A percentile compares a stretch with the other conserved stretches of the same genome.
These are phyloP conservation scores for Ptychoptera contaminata DNA, from an alignment of 2,888 invertebrate species.

Conservation along the genomic window DNA sequence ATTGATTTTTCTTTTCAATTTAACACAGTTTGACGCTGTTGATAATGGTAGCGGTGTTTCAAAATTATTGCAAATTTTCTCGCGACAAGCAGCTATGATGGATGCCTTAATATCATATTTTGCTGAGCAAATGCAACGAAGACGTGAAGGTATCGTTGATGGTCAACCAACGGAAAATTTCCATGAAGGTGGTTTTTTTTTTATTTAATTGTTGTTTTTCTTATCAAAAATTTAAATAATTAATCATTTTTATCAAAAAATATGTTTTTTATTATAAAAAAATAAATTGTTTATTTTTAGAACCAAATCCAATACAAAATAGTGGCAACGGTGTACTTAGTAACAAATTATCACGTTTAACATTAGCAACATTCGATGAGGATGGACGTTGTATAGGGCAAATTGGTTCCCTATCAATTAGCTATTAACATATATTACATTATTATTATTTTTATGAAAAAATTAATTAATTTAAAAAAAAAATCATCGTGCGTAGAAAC, in stretches of 20 bases:
- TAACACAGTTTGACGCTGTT: constrained; percentile 29
- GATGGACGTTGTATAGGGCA: constrained; percentile 75
- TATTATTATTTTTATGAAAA: too few relatives aligned
- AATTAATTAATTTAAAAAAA: too few relatives aligned
- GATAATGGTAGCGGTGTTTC: constrained; percentile 31
- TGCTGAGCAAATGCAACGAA: constrained; percentile 56
- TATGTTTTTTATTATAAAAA: not conserved
- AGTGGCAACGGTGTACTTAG: constrained; percentile 42
- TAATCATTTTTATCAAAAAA: too few relatives aligned
- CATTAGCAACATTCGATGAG: constrained; percentile 80
- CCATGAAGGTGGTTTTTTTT: constrained; percentile 26
- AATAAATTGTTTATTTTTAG: constrained; percentile 15
- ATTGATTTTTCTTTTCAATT: not conserved
- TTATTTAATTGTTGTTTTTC: constrained; percentile 9
- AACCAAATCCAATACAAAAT: constrained; percentile 31
- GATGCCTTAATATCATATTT: constrained; percentile 72
- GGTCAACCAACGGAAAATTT: constrained; percentile 25
- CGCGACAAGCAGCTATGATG: constrained; percentile 69
- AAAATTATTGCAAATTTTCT: constrained; percentile 34
- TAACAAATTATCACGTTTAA: constrained; percentile 72
- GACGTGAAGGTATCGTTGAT: constrained; percentile 31
- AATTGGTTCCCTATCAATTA: constrained; percentile 70
- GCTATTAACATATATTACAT: constrained; percentile 29
- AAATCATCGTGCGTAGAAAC: too few relatives aligned
- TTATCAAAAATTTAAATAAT: too few relatives aligned